Evolutionary conservation across 2,888 invertebrate genomes (phyloP).

Genomic region (Oscheius sp.): DNA sequence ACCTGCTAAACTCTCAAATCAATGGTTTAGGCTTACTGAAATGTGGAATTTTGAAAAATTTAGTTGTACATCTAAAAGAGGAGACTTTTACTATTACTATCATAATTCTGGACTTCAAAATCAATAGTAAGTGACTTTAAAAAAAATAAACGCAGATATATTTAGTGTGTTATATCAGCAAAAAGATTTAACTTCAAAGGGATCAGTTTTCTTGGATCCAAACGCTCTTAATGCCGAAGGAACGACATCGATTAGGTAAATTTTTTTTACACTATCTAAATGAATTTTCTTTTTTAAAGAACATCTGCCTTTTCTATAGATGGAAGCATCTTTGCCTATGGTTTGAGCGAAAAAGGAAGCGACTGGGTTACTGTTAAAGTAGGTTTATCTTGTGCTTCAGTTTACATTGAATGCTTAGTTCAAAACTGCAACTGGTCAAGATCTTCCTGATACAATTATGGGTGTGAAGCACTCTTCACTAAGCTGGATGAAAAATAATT

Average conservation of each 20-base stretch:
- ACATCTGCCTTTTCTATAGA: constrained; percentile 82
- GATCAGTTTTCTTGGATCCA: constrained; percentile 87
- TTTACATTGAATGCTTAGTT: constrained; percentile 54
- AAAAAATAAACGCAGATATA: constrained; percentile 13
- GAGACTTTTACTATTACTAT: constrained; percentile 87
- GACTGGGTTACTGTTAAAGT: constrained; percentile 35
- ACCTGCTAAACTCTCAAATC: not conserved
- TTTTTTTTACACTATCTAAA: not conserved
- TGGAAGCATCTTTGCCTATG: constrained; percentile 88
- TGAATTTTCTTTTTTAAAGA: not conserved
- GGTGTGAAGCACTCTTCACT: constrained; percentile 90
- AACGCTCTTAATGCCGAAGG: constrained; percentile 90
- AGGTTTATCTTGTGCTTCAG: not conserved
- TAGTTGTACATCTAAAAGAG: constrained; percentile 84
- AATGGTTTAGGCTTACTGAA: constrained; percentile 78
- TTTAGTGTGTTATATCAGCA: constrained; percentile 88
- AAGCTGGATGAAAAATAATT: constrained; percentile 92
- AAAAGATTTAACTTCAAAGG: constrained; percentile 80
- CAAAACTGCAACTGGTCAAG: constrained; percentile 76
- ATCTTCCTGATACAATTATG: constrained; percentile 86
- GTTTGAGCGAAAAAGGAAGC: constrained; percentile 80
- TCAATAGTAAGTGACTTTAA: constrained; percentile 81
- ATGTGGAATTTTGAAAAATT: constrained; percentile 97
- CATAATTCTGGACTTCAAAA: constrained; percentile 95
- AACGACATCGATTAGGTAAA: constrained; percentile 80